A percentile compares a stretch with the other conserved stretches of the same genome.
Evolutionary conservation across 2,113 vertebrate genomes (phyloP).

Genomic region (Proteles cristata): DNA sequence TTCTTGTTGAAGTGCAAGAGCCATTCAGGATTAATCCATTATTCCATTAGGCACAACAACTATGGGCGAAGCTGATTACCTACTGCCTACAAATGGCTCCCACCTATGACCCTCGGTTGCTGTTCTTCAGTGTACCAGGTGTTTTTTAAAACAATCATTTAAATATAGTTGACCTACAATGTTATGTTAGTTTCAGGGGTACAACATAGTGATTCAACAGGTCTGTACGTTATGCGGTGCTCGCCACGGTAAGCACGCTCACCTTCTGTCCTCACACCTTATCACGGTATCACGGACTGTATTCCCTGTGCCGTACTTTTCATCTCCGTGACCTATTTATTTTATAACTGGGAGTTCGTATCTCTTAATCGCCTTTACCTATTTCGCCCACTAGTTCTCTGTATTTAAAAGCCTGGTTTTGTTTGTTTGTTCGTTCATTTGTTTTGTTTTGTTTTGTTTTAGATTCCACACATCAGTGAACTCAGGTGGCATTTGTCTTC

Average conservation of each 20-base stretch:
- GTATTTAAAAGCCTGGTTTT: background rate
- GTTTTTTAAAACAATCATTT: background rate
- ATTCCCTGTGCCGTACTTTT: background rate
- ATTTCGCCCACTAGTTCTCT: background rate
- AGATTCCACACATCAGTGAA: background rate
- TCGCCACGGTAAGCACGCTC: rapidly evolving
- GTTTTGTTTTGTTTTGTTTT: background rate
- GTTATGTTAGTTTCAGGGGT: background rate
- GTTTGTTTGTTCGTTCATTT: background rate
- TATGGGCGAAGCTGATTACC: background rate
- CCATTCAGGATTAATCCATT: background rate
- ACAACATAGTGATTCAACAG: no score
- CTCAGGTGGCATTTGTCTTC: background rate
- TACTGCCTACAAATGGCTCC: background rate
- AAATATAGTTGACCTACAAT: background rate
- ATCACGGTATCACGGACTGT: background rate
- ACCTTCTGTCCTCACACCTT: no score
- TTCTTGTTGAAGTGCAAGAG: background rate
- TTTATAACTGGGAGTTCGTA: background rate
- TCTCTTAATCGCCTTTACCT: no score
- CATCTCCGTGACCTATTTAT: background rate
- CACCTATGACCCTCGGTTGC: background rate
- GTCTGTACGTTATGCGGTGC: background rate
- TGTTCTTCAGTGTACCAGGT: background rate
- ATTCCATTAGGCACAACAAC: background rate